Evolutionary conservation across 2,797 vertebrate genomes (phyloP).

Genomic region (Gymnoscopelus microlampas): DNA sequence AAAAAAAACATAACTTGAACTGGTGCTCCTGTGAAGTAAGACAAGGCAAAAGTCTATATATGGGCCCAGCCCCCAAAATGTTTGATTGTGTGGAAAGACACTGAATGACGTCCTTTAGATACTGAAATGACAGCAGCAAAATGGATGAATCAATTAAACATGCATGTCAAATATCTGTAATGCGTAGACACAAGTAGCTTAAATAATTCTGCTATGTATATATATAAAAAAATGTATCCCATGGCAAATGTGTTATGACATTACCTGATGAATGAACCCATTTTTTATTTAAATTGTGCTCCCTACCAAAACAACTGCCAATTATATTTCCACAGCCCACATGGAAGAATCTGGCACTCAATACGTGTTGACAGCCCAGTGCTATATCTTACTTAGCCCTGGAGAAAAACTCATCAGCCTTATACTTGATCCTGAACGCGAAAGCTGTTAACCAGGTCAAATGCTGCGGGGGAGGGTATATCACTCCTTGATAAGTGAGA

Average conservation of each 20-base stretch:
- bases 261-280: constrained; percentile 69
- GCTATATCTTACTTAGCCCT: constrained; percentile 76
- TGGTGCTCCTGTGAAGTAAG: constrained; percentile 46
- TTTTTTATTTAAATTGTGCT: constrained; percentile 67
- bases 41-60: constrained; percentile 29
- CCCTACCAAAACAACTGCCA: too few species aligned
- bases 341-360: constrained; percentile 53
- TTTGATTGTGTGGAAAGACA: constrained; percentile 12
- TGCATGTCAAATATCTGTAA: constrained; percentile 24
- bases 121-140: constrained; percentile 20
- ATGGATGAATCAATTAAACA: constrained; percentile 20
- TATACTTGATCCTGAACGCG: constrained; percentile 72
- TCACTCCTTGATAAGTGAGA: too few species aligned
- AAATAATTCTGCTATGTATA: constrained; percentile 48
- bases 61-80: too few species aligned
- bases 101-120: constrained; percentile 1
- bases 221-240: constrained; percentile 27
- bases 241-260: constrained; percentile 44
- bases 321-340: constrained; percentile 20
- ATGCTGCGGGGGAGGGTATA: too few species aligned
- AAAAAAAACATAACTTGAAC: constrained; percentile 23
- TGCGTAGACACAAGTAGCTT: constrained; percentile 10
- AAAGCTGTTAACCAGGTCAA: constrained; percentile 19
- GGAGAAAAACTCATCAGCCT: constrained; percentile 70
- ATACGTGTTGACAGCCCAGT: constrained; percentile 66